Evolutionary conservation across 2,113 vertebrate genomes (phyloP).

Genomic region (Pantherophis guttatus): DNA sequence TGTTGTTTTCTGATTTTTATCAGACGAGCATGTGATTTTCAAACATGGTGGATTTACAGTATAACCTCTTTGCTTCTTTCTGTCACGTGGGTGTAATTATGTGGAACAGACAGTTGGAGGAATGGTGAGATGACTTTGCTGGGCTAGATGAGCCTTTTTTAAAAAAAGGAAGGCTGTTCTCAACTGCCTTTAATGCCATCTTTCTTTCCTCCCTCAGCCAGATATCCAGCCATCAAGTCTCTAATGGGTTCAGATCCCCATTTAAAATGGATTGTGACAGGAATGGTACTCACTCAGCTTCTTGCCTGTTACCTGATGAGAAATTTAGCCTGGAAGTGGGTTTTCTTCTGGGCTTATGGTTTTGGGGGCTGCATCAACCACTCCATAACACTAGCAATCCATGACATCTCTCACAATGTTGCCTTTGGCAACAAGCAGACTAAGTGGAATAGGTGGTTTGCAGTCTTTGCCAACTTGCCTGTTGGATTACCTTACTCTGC

Average conservation of each 20-base stretch:
- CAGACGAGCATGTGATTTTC: not conserved
- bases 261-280: slow-evolving; percentile 91
- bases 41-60: not conserved
- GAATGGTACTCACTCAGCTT: slow-evolving; percentile 86
- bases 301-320: slow-evolving; percentile 85
- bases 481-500: slow-evolving; percentile 90
- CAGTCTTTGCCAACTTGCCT: slow-evolving; percentile 93
- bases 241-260: slow-evolving; percentile 91
- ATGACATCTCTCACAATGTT: slow-evolving; percentile 95
- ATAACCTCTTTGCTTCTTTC: not conserved
- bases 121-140: not conserved
- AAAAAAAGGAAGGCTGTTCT: not conserved
- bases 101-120: not conserved
- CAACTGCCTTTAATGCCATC: not conserved
- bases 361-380: slow-evolving; percentile 96
- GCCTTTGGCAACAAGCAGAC: slow-evolving; percentile 87
- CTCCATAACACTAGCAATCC: slow-evolving; percentile 91
- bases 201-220: slow-evolving; percentile 74
- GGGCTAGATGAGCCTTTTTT: not conserved
- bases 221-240: slow-evolving; percentile 92
- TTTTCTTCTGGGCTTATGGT: slow-evolving; percentile 91
- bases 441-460: slow-evolving; percentile 90
- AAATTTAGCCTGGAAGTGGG: slow-evolving; percentile 90
- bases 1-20: not conserved
- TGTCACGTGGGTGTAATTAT: not conserved